phyloP scores from a whole-genome alignment of 2,113 vertebrate genomes.

The Suncus etruscus region DNA sequence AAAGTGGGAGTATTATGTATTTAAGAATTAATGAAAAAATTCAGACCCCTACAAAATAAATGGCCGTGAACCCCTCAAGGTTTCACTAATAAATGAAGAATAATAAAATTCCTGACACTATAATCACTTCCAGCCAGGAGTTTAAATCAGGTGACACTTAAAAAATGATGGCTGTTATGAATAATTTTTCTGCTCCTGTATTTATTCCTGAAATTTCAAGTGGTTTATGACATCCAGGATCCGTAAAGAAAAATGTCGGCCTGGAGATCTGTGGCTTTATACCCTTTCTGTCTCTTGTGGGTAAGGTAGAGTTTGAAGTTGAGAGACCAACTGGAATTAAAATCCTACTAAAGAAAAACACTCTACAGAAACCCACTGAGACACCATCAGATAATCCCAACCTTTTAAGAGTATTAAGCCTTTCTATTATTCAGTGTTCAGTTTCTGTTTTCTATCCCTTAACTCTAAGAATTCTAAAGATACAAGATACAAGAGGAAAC shows the following conservation, averaged over 20 bases:
- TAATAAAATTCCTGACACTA: constrained; percentile 84
- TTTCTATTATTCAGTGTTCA: constrained; percentile 46
- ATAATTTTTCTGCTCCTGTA: constrained; percentile 75
- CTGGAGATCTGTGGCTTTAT: not conserved
- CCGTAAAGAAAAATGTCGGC: not conserved
- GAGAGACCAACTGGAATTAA: not conserved
- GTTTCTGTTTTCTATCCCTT: constrained; percentile 34
- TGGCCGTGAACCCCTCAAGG: constrained; percentile 81
- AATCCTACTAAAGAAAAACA: not conserved
- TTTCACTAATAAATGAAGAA: constrained; percentile 85
- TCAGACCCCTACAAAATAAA: constrained; percentile 74
- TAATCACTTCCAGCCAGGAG: constrained; percentile 83
- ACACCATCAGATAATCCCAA: not conserved
- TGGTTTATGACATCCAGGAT: constrained; percentile 67
- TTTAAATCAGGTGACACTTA: constrained; percentile 85
- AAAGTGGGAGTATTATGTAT: constrained; percentile 43
- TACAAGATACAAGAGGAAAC: constrained; percentile 35
- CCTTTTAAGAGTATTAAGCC: constrained; percentile 60
- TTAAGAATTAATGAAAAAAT: constrained; percentile 80
- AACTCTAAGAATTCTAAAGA: constrained; percentile 34
- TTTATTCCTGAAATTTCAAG: constrained; percentile 79
- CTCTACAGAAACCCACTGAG: constrained; percentile 1
- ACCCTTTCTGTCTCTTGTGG: not conserved
- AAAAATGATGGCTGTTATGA: constrained; percentile 83
- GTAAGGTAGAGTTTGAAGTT: not conserved